phyloP scores from a whole-genome alignment of 1,140 invertebrate species.

The Hesperophylax magnus region DNA sequence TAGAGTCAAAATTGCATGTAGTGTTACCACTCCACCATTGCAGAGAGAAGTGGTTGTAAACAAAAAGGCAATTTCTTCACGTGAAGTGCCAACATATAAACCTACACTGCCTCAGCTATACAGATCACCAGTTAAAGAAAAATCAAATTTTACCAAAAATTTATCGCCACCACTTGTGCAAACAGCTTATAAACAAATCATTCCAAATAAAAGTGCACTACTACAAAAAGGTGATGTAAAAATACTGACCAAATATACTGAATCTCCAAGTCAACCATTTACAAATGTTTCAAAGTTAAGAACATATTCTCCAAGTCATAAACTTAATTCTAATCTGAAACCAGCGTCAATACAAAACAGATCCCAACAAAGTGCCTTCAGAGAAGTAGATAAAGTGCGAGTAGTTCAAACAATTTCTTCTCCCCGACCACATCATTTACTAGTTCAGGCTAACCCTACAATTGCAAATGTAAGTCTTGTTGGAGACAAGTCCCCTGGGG shows the following conservation, averaged over 20 bases:
- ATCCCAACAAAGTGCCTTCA: not conserved
- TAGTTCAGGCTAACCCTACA: too few species aligned
- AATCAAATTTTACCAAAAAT: not conserved
- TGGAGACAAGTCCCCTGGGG: too few species aligned
- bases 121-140: not conserved
- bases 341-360: not conserved
- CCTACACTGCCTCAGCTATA: not conserved
- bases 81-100: not conserved
- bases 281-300: constrained; percentile 32
- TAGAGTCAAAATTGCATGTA: not conserved
- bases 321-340: not conserved
- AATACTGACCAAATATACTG: not conserved
- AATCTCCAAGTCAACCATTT: constrained; percentile 12
- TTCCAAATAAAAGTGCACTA: not conserved
- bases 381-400: not conserved
- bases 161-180: not conserved
- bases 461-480: too few species aligned
- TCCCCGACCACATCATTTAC: not conserved
- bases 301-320: constrained; percentile 19
- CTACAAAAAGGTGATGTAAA: constrained; percentile 1
- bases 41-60: not conserved
- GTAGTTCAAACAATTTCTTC: not conserved
- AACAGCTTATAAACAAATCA: not conserved
- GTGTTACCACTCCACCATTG: not conserved
- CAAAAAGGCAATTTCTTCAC: not conserved